Conservation (phyloP, 2,113 vertebrate genomes). For the Stercorarius parasiticus region DNA sequence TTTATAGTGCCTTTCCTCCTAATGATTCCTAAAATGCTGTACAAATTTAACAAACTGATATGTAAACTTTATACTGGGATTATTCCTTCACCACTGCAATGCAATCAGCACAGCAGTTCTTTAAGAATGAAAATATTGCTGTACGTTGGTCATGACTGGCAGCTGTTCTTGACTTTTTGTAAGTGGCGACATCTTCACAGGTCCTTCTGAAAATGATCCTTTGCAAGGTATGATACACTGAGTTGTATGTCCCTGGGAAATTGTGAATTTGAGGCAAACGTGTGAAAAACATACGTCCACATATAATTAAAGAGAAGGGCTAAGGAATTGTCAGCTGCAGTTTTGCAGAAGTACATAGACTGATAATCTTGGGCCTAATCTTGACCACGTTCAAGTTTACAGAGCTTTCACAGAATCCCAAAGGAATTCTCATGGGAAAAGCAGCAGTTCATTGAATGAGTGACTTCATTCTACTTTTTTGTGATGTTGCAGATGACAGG, state of each 20-base stretch:
- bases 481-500: background rate
- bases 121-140: background rate
- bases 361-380: background rate
- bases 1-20: conserved; percentile 2
- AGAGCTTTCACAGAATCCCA: background rate
- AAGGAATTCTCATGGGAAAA: background rate
- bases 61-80: background rate
- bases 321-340: background rate
- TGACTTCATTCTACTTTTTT: conserved; percentile 17
- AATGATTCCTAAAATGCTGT: background rate
- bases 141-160: background rate
- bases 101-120: background rate
- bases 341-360: background rate
- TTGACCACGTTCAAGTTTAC: background rate
- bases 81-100: background rate
- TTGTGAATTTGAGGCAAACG: background rate
- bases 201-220: background rate
- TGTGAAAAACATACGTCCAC: background rate
- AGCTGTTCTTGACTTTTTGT: background rate
- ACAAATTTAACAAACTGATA: background rate
- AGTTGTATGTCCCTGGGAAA: background rate
- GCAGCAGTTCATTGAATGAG: background rate
- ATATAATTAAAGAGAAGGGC: background rate
- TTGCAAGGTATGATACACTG: background rate
- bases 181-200: background rate